These are phyloP conservation scores for Nomada ferruginata DNA, from an alignment of 2,888 invertebrate genomes.

Conservation along the genomic window DNA sequence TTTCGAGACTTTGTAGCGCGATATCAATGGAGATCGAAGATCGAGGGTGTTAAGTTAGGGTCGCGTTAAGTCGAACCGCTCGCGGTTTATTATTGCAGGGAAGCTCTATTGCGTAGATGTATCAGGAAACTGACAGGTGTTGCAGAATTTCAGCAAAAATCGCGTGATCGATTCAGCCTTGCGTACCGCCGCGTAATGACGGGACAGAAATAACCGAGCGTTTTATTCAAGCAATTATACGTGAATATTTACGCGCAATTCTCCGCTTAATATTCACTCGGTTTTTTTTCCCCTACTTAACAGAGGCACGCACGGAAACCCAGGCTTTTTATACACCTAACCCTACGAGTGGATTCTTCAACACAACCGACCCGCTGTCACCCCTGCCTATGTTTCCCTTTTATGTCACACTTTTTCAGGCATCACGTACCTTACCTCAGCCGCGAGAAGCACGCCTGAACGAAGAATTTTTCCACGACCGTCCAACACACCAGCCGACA, in stretches of 20 bases:
- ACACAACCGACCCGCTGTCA: not conserved
- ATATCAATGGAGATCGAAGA: too few relatives aligned
- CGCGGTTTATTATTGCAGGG: too few relatives aligned
- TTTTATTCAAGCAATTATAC: conserved; percentile 2
- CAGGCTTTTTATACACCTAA: not conserved
- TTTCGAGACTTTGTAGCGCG: too few relatives aligned
- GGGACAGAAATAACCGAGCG: not conserved
- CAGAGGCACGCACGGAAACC: not conserved
- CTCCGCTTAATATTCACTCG: conserved; percentile 10
- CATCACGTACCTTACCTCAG: not conserved
- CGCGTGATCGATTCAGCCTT: conserved; percentile 30
- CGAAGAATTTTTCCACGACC: too few relatives aligned
- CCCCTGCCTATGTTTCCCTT: not conserved
- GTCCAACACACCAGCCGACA: not conserved
- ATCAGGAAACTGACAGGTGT: not conserved
- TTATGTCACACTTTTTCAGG: not conserved
- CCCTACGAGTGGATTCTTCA: conserved; percentile 8
- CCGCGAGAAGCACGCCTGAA: not conserved
- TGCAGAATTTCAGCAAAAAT: not conserved
- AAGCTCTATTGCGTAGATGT: not conserved
- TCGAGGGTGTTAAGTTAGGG: too few relatives aligned
- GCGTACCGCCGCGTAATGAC: not conserved
- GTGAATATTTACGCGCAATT: conserved; percentile 22
- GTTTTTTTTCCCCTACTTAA: not conserved
- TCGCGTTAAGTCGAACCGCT: too few relatives aligned